Evolutionary conservation across 1,140 invertebrate species (phyloP).

Genomic region (Ladona fulva): DNA sequence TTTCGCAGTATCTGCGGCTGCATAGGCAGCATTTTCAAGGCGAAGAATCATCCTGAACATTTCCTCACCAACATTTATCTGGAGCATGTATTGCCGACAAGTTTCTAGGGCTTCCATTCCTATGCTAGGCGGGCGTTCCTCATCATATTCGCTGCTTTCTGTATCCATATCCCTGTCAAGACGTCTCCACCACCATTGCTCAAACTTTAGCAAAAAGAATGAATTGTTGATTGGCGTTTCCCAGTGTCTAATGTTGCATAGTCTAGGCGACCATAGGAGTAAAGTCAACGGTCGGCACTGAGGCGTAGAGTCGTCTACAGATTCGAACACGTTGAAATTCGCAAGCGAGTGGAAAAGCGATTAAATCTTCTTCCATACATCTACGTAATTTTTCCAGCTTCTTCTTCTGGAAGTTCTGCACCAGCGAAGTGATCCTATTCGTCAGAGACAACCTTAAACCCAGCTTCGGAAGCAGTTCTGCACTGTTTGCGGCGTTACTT

Average conservation of each 20-base stretch:
- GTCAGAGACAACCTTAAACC: neutral
- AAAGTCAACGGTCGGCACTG: neutral
- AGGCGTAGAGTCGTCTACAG: neutral
- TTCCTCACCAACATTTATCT: neutral
- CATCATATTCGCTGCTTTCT: neutral
- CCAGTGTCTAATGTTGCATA: too few species aligned
- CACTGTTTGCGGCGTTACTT: neutral
- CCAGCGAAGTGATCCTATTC: neutral
- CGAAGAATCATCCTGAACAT: neutral
- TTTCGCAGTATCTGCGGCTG: neutral
- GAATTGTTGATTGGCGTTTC: too few species aligned
- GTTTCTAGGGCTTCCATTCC: neutral
- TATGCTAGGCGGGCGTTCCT: neutral
- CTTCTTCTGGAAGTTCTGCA: neutral
- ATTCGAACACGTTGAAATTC: neutral
- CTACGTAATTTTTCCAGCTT: neutral
- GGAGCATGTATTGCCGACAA: neutral
- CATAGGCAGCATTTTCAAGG: neutral
- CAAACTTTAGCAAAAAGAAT: too few species aligned
- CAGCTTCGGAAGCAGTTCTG: neutral
- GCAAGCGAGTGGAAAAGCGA: neutral
- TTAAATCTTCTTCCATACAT: neutral
- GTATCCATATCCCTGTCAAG: neutral
- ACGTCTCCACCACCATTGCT: too few species aligned
- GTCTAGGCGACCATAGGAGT: neutral